Evolutionary conservation across 2,888 invertebrate genomes (phyloP).

Genomic region (Tenthredo notha): DNA sequence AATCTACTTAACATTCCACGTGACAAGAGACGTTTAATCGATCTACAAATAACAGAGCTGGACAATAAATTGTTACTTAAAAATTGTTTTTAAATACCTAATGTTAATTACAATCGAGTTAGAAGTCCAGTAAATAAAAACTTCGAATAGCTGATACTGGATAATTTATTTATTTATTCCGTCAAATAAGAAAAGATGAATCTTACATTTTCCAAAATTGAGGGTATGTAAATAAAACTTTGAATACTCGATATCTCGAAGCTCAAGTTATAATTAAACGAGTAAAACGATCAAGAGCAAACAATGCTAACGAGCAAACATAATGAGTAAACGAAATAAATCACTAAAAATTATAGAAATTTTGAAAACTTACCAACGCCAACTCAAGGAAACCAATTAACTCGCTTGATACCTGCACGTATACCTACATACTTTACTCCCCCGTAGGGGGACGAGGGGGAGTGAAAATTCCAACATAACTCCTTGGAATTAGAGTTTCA

Average conservation of each 20-base stretch:
- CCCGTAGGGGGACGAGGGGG: neutral
- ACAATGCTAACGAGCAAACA: neutral
- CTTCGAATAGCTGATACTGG: neutral
- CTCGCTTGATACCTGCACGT: conserved; percentile 1
- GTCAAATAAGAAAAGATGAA: neutral
- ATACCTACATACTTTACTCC: neutral
- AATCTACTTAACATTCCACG: conserved; percentile 7
- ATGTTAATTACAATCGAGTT: neutral
- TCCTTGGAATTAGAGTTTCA: neutral
- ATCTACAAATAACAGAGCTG: neutral
- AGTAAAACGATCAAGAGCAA: neutral
- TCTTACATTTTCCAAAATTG: neutral
- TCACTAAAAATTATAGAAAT: neutral
- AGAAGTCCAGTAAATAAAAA: neutral
- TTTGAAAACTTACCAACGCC: neutral
- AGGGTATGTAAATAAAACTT: conserved; percentile 35
- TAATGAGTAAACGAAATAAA: neutral
- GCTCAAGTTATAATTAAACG: neutral
- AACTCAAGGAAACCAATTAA: conserved; percentile 24
- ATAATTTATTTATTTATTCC: neutral
- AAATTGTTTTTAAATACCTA: neutral
- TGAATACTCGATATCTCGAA: neutral
- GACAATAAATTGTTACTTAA: neutral
- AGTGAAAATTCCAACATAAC: conserved; percentile 5
- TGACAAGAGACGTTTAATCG: neutral